A percentile compares a stretch with the other conserved stretches of the same genome.
These are phyloP conservation scores for Amphipyra tragopoginis DNA, from an alignment of 2,888 invertebrate genomes.

Conservation along the genomic window DNA sequence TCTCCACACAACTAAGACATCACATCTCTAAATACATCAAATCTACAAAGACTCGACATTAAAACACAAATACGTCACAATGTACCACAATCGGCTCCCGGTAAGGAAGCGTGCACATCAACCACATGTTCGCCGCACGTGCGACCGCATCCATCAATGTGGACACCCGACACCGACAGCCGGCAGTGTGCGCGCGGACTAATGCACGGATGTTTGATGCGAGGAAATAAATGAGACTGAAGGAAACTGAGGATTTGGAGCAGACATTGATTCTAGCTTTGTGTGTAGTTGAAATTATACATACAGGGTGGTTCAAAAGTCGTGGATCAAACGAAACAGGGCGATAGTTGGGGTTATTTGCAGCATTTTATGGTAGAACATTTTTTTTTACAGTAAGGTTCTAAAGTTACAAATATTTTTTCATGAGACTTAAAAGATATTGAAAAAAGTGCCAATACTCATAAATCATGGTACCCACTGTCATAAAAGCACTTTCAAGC, in stretches of 20 bases:
- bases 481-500: too few relatives aligned
- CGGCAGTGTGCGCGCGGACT: constrained; percentile 14
- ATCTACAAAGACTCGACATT: constrained; percentile 1
- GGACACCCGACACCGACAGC: constrained; percentile 38
- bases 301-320: too few relatives aligned
- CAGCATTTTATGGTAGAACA: too few relatives aligned
- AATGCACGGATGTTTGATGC: constrained; percentile 45
- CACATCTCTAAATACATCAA: neutral
- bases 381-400: too few relatives aligned
- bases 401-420: too few relatives aligned
- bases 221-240: constrained; percentile 24
- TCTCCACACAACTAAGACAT: neutral
- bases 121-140: constrained; percentile 25
- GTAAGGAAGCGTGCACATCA: neutral
- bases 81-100: constrained; percentile 13
- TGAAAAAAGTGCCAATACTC: too few relatives aligned
- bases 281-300: neutral
- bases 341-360: too few relatives aligned
- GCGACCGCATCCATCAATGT: constrained; percentile 43
- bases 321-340: too few relatives aligned
- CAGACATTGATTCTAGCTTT: neutral
- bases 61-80: constrained; percentile 23
- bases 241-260: constrained; percentile 3
- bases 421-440: too few relatives aligned
- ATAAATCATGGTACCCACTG: too few relatives aligned